Base-by-base conservation (phyloP, 2,797 vertebrate genomes). In the Cossypha caffra region DNA sequence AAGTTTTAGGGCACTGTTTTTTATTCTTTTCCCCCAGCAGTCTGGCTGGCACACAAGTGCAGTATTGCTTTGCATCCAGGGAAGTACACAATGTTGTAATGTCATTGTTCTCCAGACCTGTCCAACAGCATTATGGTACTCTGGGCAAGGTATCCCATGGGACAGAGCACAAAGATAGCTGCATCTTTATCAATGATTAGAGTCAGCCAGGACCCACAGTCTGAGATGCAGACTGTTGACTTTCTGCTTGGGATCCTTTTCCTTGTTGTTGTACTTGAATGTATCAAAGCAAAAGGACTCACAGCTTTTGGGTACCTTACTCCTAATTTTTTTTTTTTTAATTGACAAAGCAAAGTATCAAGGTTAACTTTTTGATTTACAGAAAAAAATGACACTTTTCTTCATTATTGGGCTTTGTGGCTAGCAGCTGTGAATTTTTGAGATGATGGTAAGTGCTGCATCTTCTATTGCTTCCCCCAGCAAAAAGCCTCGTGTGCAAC, bases 21-120 rank as follows among this genome's bases (percentile, higher is more conserved):
- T 8, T 7, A 10, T 7, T 3, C 3, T 55, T 10, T 24, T 13
- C 10, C 10, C 11, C 10, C 5, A 15, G 26, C 5, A 40, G 13
- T 66, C 24, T 77, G 40, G 26, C 25, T 37, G 48, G 20, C 38
- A 72, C 16, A n/a, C 5, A 57, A 38, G 26, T 3, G 5, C 21
- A 63, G 21, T 16, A 38, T 10, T 57, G 45, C n/a, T 92, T 80
- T 88, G 26, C 18, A 61, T 33, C 33, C 23, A 43, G 68, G 55
- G 47, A 76, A 75, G 23, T 47, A 18, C 33, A 47, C 13, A 26
- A 16, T 0, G 0, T 48, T 62, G 25, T 35, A 64, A 52, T 8
- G 11, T 6, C 48, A 43, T 37, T 81, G 25, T 38, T 69, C 47
- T 68, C 24, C 42, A 37, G 24, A 51, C n/a, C 26, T 55, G 17